Conservation (phyloP, 2,797 vertebrate genomes). For the Pangasius larnaudii region DNA sequence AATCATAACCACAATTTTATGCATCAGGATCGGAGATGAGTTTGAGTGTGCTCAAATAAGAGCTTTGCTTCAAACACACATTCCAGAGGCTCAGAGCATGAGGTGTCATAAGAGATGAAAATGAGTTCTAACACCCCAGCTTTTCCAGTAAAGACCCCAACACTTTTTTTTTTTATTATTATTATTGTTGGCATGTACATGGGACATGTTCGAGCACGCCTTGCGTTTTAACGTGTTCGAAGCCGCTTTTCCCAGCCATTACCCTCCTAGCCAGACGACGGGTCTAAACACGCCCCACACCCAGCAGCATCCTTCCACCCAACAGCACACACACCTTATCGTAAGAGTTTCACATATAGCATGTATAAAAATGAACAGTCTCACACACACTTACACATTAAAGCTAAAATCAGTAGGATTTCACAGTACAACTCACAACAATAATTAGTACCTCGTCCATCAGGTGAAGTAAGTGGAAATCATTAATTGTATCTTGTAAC, state of each 20-base stretch:
- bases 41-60: constrained; percentile 45
- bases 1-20: constrained; percentile 61
- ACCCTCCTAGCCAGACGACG: constrained; percentile 69
- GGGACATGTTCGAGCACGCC: constrained; percentile 66
- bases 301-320: constrained; percentile 64
- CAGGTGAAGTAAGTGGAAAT: neutral
- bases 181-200: constrained; percentile 50
- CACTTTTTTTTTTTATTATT: constrained; percentile 53
- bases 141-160: constrained; percentile 68
- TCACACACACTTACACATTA: neutral
- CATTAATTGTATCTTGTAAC: neutral
- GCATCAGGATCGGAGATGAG: constrained; percentile 61
- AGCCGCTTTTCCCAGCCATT: constrained; percentile 75
- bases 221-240: constrained; percentile 70
- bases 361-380: neutral
- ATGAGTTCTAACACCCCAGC: constrained; percentile 80
- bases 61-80: constrained; percentile 56
- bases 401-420: neutral
- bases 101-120: constrained; percentile 72
- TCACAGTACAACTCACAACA: neutral
- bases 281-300: constrained; percentile 78
- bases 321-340: constrained; percentile 38
- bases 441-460: neutral
- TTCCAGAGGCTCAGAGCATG: constrained; percentile 60
- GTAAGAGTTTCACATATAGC: constrained; percentile 30